Evolutionary conservation across 1,140 invertebrate genomes (phyloP), one percentile per base, ranked within the genome.

Genomic region (Phortica variegata): DNA sequence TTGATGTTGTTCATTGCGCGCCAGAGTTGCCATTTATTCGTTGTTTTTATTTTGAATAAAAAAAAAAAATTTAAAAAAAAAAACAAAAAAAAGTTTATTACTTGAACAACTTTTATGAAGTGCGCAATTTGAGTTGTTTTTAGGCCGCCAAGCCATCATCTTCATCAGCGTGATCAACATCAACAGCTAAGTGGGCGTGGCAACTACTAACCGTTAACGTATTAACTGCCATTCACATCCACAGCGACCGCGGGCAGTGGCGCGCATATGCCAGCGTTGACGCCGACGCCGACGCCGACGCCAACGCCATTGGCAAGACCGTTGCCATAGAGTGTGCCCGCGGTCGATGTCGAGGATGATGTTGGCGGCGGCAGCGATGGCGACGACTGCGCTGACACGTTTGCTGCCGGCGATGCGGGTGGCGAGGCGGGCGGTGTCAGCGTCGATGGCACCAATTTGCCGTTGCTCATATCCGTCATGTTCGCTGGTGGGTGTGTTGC

Each of bases 141-240:
- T n/a, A n/a, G n/a, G n/a, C n/a, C n/a, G n/a, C n/a, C n/a, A n/a
- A n/a, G n/a, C n/a, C n/a, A n/a, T n/a, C n/a, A n/a, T n/a, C n/a
- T n/a, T n/a, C n/a, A n/a, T n/a, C n/a, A n/a, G n/a, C n/a, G n/a
- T n/a, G n/a, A n/a, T n/a, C n/a, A n/a, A n/a, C n/a, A n/a, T n/a
- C n/a, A n/a, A n/a, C n/a, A n/a, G n/a, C n/a, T n/a, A n/a, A n/a
- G n/a, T n/a, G n/a, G n/a, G n/a, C n/a, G n/a, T n/a, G n/a, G n/a
- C n/a, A n/a, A n/a, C n/a, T n/a, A n/a, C n/a, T n/a, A n/a, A n/a
- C n/a, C n/a, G n/a, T n/a, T n/a, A n/a, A n/a, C n/a, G 36, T 40
- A 55, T 73, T 73, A 73, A 73, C 70, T 73, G 39, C 70, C 70
- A 45, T 73, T 73, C 17, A 73, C 70, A 40, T 71, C 61, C 8